Evolutionary conservation across 23 tunicate genomes (phyloP), one percentile per base, ranked within the genome.

Genomic region (Ascidia mentula): DNA sequence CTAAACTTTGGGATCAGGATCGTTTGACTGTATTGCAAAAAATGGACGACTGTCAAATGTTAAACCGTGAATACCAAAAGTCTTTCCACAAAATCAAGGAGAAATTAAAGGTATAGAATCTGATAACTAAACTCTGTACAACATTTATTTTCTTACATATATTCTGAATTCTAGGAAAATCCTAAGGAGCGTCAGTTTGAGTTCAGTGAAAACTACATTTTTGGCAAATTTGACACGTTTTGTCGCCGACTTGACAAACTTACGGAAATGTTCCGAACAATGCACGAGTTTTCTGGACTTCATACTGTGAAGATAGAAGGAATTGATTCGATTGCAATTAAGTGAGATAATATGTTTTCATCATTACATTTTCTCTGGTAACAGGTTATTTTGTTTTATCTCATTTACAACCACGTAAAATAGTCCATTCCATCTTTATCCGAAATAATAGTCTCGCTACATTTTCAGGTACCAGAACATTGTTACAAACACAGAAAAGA

Each of bases 151-250:
- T 53, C 2, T 6, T 53, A n/a, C n/a, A n/a, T n/a, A 9, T 53
- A 20, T 53, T 53, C 22, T 75, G 8, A 33, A 31, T 71, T 79
- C 18, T 31, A 87, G 91, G 91, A 87, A 69, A 69, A 81, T 76
- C 91, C 86, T 33, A 81, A 87, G 4, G 91, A 87, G 38, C 77
- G 90, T 32, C 96, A 90, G 45, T 90, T 90, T 45, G 96, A 90
- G 36, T 90, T 90, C 85, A 85, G 90, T 75, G 96, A 90, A 36
- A 90, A 90, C 72, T 90, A 90, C 87, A 90, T 90, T 60, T 90
- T 90, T 46, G 96, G 96, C 45, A 90, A 90, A 45, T 85, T 90
- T 59, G 96, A 90, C 82, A 90, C 89, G 17, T 90, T 90, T 46
- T 90, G 96, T 46, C 77, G 85, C 36, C 75, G 96, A 37, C 60